phyloP scores from a whole-genome alignment of 2,888 invertebrate genomes.

The Aleiodes leptofemur region DNA sequence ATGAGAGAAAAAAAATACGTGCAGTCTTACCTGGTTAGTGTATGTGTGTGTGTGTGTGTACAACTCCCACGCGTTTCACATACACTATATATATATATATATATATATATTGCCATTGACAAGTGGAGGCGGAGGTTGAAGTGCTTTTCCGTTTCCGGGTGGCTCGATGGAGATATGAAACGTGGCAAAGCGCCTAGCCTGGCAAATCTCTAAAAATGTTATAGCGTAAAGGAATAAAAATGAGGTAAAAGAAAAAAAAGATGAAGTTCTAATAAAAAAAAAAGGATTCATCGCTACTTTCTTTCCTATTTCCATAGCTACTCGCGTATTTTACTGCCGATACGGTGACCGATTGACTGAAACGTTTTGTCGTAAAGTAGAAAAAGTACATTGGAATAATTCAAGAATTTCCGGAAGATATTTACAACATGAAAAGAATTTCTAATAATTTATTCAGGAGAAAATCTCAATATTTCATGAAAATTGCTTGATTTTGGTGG shows the following conservation, averaged over 20 bases:
- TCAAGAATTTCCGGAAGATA: no score
- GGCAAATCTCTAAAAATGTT: conserved; percentile 32
- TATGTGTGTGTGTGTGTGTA: neutral
- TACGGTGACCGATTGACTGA: conserved; percentile 18
- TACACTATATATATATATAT: conserved; percentile 28
- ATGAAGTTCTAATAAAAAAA: neutral
- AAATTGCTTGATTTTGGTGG: no score
- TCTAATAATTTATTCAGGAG: no score
- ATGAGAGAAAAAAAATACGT: neutral
- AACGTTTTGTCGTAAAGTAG: conserved; percentile 6
- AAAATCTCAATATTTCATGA: no score
- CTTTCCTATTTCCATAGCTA: neutral
- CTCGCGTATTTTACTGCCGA: neutral
- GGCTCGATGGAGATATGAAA: conserved; percentile 17
- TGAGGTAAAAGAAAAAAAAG: neutral
- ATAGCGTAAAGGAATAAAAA: conserved; percentile 10
- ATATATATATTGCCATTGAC: conserved; percentile 37
- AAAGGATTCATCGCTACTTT: conserved; percentile 9
- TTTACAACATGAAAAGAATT: no score
- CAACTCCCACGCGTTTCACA: conserved; percentile 14
- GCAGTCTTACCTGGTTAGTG: conserved; percentile 20
- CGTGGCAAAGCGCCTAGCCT: neutral
- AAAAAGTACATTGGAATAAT: conserved; percentile 5
- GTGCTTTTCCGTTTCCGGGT: conserved; percentile 43
- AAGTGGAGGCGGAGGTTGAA: conserved; percentile 34